Base-by-base conservation (phyloP, 1,140 invertebrate genomes). In the Ridgeia piscesae region DNA sequence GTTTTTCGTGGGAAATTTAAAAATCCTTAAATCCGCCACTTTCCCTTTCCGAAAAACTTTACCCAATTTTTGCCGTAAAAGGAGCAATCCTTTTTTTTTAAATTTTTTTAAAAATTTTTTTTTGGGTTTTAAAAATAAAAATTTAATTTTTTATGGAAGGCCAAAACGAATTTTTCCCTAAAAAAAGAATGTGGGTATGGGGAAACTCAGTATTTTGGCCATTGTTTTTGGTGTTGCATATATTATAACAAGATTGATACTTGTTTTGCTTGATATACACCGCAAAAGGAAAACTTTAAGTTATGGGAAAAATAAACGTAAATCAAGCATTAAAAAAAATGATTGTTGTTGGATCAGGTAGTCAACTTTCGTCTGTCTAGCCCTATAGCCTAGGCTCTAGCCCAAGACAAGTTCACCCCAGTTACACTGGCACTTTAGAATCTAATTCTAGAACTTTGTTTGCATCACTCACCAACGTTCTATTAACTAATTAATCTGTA, bases 331-430 rank as follows among this genome's bases (percentile, higher is more conserved):
- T n/a, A 34, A 94, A 93, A 92, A 89, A 93, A 4, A 92, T 95
- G 92, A 92, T 95, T 90, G 91, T 94, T 33, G 92, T 95, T 50
- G 95, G 95, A 35, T 95, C 93, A 31, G 33, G 33, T 92, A 88
- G 77, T 88, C 90, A 91, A 91, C n/a, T 48, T 91, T 58, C 91
- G 48, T 34, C 35, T 35, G 2, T 9, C 35, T n/a, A n/a, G n/a
- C n/a, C n/a, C n/a, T n/a, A n/a, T n/a, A n/a, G n/a, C n/a, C n/a
- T n/a, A n/a, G n/a, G n/a, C n/a, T n/a, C n/a, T n/a, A n/a, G n/a
- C n/a, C n/a, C n/a, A n/a, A n/a, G n/a, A n/a, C n/a, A n/a, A n/a
- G n/a, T n/a, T n/a, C n/a, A n/a, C n/a, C n/a, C n/a, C n/a, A n/a
- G n/a, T n/a, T n/a, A n/a, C n/a, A n/a, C n/a, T n/a, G n/a, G n/a